Base-by-base conservation (phyloP, 2,113 vertebrate genomes). In the Brachirus orientalis region DNA sequence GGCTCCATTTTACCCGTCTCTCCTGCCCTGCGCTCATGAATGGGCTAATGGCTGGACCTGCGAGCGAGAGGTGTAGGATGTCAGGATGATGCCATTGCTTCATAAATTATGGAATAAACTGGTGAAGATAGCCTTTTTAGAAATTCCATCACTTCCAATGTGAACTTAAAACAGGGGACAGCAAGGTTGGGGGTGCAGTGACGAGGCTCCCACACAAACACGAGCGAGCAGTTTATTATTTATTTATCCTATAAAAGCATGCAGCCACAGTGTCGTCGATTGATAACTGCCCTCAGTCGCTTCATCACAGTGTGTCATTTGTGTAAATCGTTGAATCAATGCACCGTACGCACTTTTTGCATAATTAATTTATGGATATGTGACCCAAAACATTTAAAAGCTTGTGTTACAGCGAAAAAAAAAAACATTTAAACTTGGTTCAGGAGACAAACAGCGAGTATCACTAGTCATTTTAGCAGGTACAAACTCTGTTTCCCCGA, bases 41-140 rank as follows among this genome's bases (percentile, higher is more conserved):
- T 28, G 44, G n/a, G 48, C 53, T 71, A 75, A 80, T 66, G 75
- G 72, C 48, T 43, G n/a, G 38, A 69, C 60, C 70, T 63, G 77
- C 51, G 76, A 65, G 47, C 13, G 78, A 54, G 16, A 40, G 64
- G 86, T 90, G 78, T 89, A 76, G 75, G 68, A 69, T 93, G 82
- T 90, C 91, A 14, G 58, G 57, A 68, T 73, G 78, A 80, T 63
- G 77, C 63, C 73, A 47, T 46, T 12, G 40, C 68, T 52, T 86
- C 69, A 89, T 93, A 38, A 71, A 92, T 93, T 91, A 92, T 92
- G 91, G 41, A 93, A 66, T 17, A 37, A 51, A 45, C 33, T 11
- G 28, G 33, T 37, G 53, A 41, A 38, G 64, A 66, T 70, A 56
- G 64, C 62, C 28, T 79, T 77, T 63, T 82, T 19, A 79, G 77